A percentile compares a stretch with the other conserved stretches of the same genome.
These are phyloP conservation scores for Antheraea pernyi DNA, from an alignment of 1,140 invertebrate species.

Conservation along the genomic window DNA sequence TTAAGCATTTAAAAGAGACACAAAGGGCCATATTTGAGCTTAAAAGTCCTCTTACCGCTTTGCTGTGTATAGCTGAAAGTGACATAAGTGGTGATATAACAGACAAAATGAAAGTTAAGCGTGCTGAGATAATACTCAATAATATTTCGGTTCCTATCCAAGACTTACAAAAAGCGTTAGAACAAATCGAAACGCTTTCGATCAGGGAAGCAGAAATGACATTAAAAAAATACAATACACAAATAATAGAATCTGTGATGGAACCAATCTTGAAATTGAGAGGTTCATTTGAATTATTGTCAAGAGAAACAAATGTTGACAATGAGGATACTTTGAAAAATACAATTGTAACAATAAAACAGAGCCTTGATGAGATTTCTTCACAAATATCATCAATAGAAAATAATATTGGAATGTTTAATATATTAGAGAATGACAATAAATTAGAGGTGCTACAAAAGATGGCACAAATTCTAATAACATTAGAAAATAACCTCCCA, in stretches of 20 bases:
- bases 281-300: constrained; percentile 61
- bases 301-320: constrained; percentile 42
- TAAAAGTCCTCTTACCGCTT: constrained; percentile 59
- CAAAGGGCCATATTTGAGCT: constrained; percentile 74
- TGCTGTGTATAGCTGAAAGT: constrained; percentile 54
- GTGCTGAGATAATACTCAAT: constrained; percentile 58
- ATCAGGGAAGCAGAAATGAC: constrained; percentile 51
- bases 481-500: constrained; percentile 68
- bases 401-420: constrained; percentile 51
- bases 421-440: constrained; percentile 67
- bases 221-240: constrained; percentile 59
- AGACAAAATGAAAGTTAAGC: constrained; percentile 37
- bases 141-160: constrained; percentile 79
- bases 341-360: constrained; percentile 48
- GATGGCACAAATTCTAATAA: constrained; percentile 75
- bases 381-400: constrained; percentile 48
- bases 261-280: constrained; percentile 59
- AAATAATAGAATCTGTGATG: constrained; percentile 67
- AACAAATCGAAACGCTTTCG: constrained; percentile 66
- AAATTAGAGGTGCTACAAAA: constrained; percentile 75
- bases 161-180: constrained; percentile 74
- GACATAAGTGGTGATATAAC: constrained; percentile 38
- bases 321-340: constrained; percentile 40
- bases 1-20: constrained; percentile 73
- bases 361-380: constrained; percentile 56